Base-by-base conservation (phyloP, 2,888 invertebrate species). In the Tanytarsus gracilentus region DNA sequence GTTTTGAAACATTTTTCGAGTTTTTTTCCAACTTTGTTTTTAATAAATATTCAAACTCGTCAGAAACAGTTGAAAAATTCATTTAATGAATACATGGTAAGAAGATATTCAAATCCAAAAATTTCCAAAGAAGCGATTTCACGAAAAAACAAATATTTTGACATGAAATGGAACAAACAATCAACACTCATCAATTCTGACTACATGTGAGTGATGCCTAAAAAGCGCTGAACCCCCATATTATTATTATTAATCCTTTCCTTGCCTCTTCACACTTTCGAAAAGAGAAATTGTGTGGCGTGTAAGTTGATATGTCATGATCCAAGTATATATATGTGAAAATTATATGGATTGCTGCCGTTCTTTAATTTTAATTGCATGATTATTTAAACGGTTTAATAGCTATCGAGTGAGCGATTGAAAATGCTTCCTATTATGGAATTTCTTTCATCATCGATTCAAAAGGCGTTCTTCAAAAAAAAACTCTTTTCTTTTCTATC, bases 121-220 rank as follows among this genome's bases (percentile, higher is more conserved):
- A n/a, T n/a, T n/a, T n/a, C n/a, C n/a, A n/a, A n/a, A n/a, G n/a
- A n/a, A n/a, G n/a, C n/a, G n/a, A n/a, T n/a, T n/a, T n/a, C n/a
- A n/a, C n/a, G n/a, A 26, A 27, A 27, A 40, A 39, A 55, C n/a
- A 39, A 55, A 55, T 55, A 55, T 55, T 55, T 55, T 55, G 55
- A 55, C 55, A 55, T 55, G 55, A 55, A 55, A 55, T 55, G 55
- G 55, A 55, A 55, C 55, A 55, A 55, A 55, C 55, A 55, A 55
- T 55, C 55, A 55, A 55, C 55, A 55, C 55, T 55, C 27, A n/a
- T 40, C 36, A 36, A 33, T 44, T 11, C 23, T 44, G 44, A 44
- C 23, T n/a, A n/a, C n/a, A n/a, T n/a, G n/a, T n/a, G n/a, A n/a
- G n/a, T n/a, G n/a, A n/a, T n/a, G n/a, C n/a, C n/a, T n/a, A n/a